Base-by-base conservation (phyloP, 2,888 invertebrate genomes). In the Uropetala carovei region DNA sequence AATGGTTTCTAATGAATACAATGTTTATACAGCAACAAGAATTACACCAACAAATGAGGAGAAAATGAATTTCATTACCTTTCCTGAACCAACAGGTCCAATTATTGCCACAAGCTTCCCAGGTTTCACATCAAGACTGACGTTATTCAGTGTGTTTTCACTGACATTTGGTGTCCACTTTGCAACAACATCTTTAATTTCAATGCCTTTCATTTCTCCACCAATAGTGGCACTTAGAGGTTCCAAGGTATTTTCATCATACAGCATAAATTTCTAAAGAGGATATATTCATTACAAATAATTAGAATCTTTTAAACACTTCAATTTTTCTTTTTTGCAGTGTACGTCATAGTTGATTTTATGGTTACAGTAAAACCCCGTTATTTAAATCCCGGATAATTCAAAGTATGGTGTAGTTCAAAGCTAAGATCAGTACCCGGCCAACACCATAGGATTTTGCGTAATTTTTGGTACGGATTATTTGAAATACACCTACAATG, bases 21-120 rank as follows among this genome's bases (percentile, higher is more conserved):
- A n/a, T n/a, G n/a, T 43, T 43, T 43, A 43, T 43, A 43, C 3
- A 3, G 43, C 43, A 43, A 43, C 43, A 43, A 43, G 43, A 43
- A 43, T 43, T 5, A 3, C 11, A 43, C 82, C 10, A 30, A 82
- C 43, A 82, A 2, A 14, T 10, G 43, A 82, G 10, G 16, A 13
- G 4, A 4, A 92, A 22, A 27, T 18, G 57, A 58, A 58, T 82
- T 60, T n/a, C 95, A 27, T 95, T 94, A 96, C 96, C 96, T 98
- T 98, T 89, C 98, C 98, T 60, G 97, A 95, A 11, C 98, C 98
- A 0, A 98, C 98, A 92, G 97, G 96, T 13, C 98, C 98, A 91
- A 98, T 97, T 60, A 98, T 96, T 14, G 97, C 97, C 93, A 97
- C 96, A 16, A 97, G 94, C 93, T 96, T 96, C 93, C 97, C 97